These are phyloP conservation scores for Menidia beryllina DNA, from an alignment of 2,113 vertebrate genomes.

Conservation along the genomic window DNA sequence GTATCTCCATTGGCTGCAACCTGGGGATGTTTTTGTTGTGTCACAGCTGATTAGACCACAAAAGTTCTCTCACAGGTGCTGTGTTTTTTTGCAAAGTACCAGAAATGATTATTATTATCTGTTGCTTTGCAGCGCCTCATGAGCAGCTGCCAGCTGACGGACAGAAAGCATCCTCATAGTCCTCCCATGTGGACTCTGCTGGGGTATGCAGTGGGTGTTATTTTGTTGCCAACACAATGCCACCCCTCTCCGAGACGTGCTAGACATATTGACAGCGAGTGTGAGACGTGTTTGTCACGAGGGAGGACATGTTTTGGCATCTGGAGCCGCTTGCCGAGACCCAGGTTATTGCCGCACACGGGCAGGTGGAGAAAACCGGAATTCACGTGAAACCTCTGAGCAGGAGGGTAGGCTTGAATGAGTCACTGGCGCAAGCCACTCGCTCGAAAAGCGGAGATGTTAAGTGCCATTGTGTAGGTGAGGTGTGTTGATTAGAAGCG, in stretches of 20 bases:
- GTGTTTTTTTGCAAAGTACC: neutral
- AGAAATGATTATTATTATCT: neutral
- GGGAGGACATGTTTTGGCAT: constrained; percentile 67
- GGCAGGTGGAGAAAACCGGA: constrained; percentile 1
- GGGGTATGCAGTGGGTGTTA: constrained; percentile 41
- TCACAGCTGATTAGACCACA: too few relatives aligned
- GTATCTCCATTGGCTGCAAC: too few relatives aligned
- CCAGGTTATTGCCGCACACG: constrained; percentile 35
- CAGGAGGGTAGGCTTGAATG: constrained; percentile 22
- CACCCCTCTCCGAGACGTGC: constrained; percentile 51
- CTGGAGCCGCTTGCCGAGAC: constrained; percentile 37
- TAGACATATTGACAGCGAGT: constrained; percentile 55
- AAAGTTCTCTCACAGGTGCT: neutral
- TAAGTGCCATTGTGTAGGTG: constrained; percentile 44
- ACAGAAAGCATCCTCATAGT: constrained; percentile 19
- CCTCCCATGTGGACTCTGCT: constrained; percentile 36
- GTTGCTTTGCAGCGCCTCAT: neutral
- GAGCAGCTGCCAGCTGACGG: constrained; percentile 32
- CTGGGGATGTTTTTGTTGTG: too few relatives aligned
- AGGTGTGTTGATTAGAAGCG: constrained; percentile 42
- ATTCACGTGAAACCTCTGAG: constrained; percentile 36
- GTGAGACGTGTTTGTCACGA: constrained; percentile 43
- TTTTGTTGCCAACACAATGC: constrained; percentile 51
- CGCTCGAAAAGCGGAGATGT: constrained; percentile 8
- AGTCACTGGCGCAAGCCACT: constrained; percentile 53